Base-by-base conservation (phyloP, 2,888 invertebrate genomes). In the Asteroscopus sphinx region DNA sequence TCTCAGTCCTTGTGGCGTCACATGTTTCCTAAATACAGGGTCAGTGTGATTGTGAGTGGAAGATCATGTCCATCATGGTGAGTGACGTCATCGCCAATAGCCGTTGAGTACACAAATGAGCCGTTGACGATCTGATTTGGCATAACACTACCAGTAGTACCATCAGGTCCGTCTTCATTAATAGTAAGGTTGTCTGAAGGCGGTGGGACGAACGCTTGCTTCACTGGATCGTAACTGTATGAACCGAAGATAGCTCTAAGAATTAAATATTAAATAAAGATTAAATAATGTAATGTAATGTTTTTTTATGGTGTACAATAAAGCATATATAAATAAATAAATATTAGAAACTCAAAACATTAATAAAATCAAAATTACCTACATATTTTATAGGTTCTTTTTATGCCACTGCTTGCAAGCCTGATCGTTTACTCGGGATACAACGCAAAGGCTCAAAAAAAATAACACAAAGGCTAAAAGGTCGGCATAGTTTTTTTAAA, bases 241-340 rank as follows among this genome's bases (percentile, higher is more conserved):
- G 79, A 78, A n/a, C 80, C 80, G 32, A 79, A 78, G 46, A 79
- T 79, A n/a, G 79, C 35, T 0, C 79, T 79, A 42, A 33, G 70
- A 69, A 0, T 25, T 3, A 37, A 48, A 47, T 5, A 26, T 16
- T n/a, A n/a, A n/a, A n/a, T n/a, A n/a, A n/a, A n/a, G n/a, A n/a
- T n/a, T n/a, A n/a, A n/a, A n/a, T n/a, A n/a, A n/a, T n/a, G n/a
- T n/a, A n/a, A n/a, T n/a, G n/a, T n/a, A n/a, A n/a, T n/a, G n/a
- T n/a, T n/a, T n/a, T n/a, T n/a, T n/a, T n/a, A n/a, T n/a, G n/a
- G n/a, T n/a, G n/a, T n/a, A n/a, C n/a, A n/a, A n/a, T n/a, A n/a
- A n/a, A n/a, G n/a, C n/a, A n/a, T n/a, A n/a, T n/a, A n/a, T n/a
- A n/a, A n/a, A n/a, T n/a, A n/a, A n/a, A n/a, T n/a, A n/a, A n/a